Evolutionary conservation across 2,797 vertebrate genomes (phyloP).

Genomic region (Gobio occitaniae): DNA sequence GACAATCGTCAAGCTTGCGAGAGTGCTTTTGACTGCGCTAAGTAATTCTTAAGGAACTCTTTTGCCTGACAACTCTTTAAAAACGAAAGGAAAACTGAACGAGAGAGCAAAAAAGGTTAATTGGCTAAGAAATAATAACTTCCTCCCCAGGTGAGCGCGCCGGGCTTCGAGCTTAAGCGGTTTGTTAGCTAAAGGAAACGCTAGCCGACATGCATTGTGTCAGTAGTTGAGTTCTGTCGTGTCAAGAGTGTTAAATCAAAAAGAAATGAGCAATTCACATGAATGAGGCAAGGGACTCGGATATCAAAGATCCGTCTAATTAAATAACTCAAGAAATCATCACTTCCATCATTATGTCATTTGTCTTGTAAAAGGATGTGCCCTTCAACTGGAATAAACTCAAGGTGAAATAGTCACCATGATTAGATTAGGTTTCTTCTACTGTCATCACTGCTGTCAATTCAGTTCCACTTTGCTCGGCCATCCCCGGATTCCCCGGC

Average conservation of each 20-base stretch:
- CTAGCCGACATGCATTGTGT: neutral
- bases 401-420: slow-evolving; percentile 54
- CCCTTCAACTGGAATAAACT: slow-evolving; percentile 33
- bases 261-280: slow-evolving; percentile 43
- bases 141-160: neutral
- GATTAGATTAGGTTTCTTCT: slow-evolving; percentile 54
- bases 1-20: slow-evolving; percentile 61
- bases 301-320: slow-evolving; percentile 47
- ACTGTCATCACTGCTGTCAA: slow-evolving; percentile 51
- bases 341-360: slow-evolving; percentile 35
- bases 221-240: neutral
- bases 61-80: slow-evolving; percentile 51
- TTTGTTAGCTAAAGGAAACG: slow-evolving; percentile 21
- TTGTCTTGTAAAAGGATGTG: slow-evolving; percentile 31
- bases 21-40: slow-evolving; percentile 57
- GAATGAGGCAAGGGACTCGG: slow-evolving; percentile 33
- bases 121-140: slow-evolving; percentile 52
- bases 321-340: slow-evolving; percentile 47
- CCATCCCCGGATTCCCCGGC: slow-evolving; percentile 28
- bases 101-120: slow-evolving; percentile 41
- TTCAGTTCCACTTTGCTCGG: slow-evolving; percentile 47
- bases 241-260: slow-evolving; percentile 35
- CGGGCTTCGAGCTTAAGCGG: neutral
- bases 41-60: slow-evolving; percentile 66
- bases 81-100: slow-evolving; percentile 37